Conservation (phyloP, 1,140 invertebrate genomes). For the Cydia strobilella region DNA sequence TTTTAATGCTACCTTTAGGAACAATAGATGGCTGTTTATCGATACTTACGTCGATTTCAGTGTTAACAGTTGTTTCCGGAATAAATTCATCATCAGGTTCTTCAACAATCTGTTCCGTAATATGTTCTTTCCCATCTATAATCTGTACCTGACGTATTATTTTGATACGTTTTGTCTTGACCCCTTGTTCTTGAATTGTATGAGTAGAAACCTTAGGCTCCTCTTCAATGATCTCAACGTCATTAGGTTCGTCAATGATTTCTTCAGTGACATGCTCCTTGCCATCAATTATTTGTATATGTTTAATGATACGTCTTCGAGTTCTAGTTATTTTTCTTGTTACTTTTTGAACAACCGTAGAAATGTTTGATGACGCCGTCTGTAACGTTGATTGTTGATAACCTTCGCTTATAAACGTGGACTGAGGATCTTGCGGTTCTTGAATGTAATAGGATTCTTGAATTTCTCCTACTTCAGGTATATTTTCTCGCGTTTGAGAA, state of each 20-base stretch:
- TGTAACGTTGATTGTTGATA: conserved; percentile 44
- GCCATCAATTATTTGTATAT: conserved; percentile 88
- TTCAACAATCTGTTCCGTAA: conserved; percentile 84
- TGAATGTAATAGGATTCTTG: conserved; percentile 41
- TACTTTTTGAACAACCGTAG: conserved; percentile 87
- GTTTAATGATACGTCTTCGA: conserved; percentile 86
- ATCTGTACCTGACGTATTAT: conserved; percentile 85
- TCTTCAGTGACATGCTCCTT: conserved; percentile 88
- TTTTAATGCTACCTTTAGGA: not conserved
- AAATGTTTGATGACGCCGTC: conserved; percentile 81
- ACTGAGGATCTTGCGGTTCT: conserved; percentile 47
- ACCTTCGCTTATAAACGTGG: conserved; percentile 39
- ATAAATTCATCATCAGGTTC: conserved; percentile 81
- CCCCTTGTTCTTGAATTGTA: conserved; percentile 56
- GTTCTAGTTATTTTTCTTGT: conserved; percentile 82
- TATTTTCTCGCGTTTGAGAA: conserved; percentile 39
- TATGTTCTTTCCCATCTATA: conserved; percentile 86
- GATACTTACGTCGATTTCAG: conserved; percentile 9
- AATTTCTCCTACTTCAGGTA: conserved; percentile 31
- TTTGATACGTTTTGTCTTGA: conserved; percentile 80
- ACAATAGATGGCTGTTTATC: not conserved
- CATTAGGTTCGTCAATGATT: conserved; percentile 87
- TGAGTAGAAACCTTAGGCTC: conserved; percentile 49
- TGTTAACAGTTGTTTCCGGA: conserved; percentile 34
- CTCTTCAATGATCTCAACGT: conserved; percentile 72